Evolutionary conservation across 2,113 vertebrate species (phyloP).

Genomic region (Nibea coibor): DNA sequence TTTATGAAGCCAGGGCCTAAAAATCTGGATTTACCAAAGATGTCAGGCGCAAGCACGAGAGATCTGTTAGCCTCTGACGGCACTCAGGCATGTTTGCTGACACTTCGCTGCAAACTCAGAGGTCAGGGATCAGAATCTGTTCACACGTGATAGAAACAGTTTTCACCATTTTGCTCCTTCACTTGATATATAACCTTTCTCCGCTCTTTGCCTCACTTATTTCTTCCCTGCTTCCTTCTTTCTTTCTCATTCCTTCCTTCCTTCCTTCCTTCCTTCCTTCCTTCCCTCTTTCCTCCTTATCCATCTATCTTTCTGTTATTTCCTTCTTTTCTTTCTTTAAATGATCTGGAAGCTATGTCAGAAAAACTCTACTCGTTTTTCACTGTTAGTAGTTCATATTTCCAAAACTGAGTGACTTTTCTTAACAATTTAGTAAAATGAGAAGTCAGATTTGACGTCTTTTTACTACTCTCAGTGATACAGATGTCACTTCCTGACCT

Average conservation of each 20-base stretch:
- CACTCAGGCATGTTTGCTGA: neutral
- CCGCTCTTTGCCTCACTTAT: neutral
- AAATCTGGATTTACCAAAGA: slow-evolving; percentile 9
- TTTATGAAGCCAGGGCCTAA: neutral
- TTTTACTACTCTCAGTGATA: neutral
- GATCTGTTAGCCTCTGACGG: too few relatives aligned
- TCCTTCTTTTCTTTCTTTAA: too few relatives aligned
- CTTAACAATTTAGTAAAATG: neutral
- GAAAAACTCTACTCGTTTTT: neutral
- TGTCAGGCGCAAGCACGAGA: neutral
- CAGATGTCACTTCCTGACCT: neutral
- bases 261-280: neutral
- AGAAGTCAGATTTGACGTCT: neutral
- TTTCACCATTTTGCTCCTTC: neutral
- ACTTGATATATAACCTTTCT: neutral
- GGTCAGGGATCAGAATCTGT: neutral
- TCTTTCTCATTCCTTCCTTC: neutral
- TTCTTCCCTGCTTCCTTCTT: neutral
- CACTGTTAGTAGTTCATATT: neutral
- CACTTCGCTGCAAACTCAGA: neutral
- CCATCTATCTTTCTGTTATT: neutral
- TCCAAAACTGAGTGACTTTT: too few relatives aligned
- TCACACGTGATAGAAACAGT: neutral
- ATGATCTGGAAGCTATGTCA: neutral
- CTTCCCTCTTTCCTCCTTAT: neutral